Evolutionary conservation across 2,113 vertebrate genomes (phyloP).

Genomic region (Anser cygnoides): DNA sequence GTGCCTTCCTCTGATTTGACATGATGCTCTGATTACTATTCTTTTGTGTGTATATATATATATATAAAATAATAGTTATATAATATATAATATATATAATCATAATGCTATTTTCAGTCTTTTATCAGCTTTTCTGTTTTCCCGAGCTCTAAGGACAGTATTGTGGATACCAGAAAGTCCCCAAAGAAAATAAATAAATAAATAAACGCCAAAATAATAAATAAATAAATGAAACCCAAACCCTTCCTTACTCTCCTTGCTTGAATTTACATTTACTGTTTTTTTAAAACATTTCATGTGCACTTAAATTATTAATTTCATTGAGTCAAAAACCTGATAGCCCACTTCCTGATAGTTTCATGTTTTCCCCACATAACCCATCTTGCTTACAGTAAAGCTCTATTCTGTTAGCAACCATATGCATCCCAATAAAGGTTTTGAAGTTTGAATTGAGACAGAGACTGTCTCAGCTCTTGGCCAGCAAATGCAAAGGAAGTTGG

Average conservation of each 20-base stretch:
- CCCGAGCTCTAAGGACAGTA: not conserved
- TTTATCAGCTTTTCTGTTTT: not conserved
- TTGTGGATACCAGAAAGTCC: not conserved
- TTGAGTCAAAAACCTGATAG: not conserved
- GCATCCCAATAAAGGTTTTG: slow-evolving; percentile 34
- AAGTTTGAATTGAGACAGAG: slow-evolving; percentile 39
- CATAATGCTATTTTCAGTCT: not conserved
- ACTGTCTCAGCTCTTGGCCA: slow-evolving; percentile 43
- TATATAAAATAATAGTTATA: too few species aligned
- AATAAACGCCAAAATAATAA: not conserved
- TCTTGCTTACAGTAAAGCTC: not conserved
- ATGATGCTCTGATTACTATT: not conserved
- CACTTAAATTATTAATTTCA: not conserved
- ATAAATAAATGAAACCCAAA: not conserved
- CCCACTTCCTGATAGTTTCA: not conserved
- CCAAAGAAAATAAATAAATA: not conserved
- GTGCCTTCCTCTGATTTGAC: not conserved
- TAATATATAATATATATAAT: not conserved
- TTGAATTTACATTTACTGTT: not conserved
- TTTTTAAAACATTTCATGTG: not conserved
- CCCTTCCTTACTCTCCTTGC: not conserved
- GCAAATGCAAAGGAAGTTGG: slow-evolving; percentile 41
- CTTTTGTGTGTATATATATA: not conserved
- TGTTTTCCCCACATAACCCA: not conserved
- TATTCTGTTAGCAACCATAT: not conserved